Percentiles rank a stretch among this genome's conserved stretches.
These are phyloP conservation scores for Catalaphyllia jardinei DNA, from an alignment of 64 coral and sea anemone genomes.

Conservation along the genomic window DNA sequence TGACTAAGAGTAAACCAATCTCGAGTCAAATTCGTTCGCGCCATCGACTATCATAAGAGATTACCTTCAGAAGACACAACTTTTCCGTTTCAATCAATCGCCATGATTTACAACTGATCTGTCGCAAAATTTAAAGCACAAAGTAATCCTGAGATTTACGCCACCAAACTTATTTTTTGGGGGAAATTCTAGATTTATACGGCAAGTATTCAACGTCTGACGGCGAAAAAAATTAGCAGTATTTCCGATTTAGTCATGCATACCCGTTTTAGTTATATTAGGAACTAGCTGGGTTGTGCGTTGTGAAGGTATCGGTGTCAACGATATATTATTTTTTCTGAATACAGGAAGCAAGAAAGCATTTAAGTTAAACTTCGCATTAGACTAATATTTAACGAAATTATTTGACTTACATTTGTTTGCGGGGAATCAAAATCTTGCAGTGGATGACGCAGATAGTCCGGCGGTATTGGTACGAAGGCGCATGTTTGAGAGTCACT, in stretches of 20 bases:
- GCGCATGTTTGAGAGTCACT: constrained; percentile 23
- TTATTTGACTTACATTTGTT: constrained; percentile 70
- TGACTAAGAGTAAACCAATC: neutral
- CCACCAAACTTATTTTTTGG: too few relatives aligned
- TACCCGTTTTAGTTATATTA: neutral
- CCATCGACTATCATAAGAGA: neutral
- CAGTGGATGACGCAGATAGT: constrained; percentile 32
- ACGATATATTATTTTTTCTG: neutral
- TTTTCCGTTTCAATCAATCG: neutral
- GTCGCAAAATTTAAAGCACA: neutral
- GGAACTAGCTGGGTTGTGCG: neutral
- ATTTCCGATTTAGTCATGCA: neutral
- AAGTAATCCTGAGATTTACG: too few relatives aligned
- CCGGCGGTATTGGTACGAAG: constrained; percentile 15
- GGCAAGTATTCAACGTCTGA: too few relatives aligned
- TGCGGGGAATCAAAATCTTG: constrained; percentile 57
- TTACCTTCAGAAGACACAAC: neutral
- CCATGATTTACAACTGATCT: neutral
- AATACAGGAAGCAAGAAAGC: neutral
- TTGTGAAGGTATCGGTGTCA: neutral
- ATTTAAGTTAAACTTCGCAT: neutral
- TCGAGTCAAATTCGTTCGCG: neutral
- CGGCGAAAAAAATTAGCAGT: too few relatives aligned
- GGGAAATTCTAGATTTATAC: too few relatives aligned
- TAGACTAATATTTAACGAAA: constrained; percentile 24